Base-by-base conservation (phyloP, 2,797 vertebrate genomes). In the Sebastes glaucus region DNA sequence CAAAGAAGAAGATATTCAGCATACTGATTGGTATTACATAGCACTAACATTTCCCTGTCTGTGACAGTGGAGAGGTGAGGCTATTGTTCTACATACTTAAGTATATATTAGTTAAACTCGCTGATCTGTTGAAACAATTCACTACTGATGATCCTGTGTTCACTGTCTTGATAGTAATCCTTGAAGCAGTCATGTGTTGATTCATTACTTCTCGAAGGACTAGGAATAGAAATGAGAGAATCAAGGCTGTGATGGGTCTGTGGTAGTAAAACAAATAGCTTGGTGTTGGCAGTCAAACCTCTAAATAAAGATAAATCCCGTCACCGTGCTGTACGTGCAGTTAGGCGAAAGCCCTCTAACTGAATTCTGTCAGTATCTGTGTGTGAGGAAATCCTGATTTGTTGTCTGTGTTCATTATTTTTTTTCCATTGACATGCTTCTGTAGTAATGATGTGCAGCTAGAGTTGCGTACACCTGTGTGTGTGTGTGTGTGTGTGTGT, bases 381-480 rank as follows among this genome's bases (percentile, higher is more conserved):
- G 4, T 61, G 2, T 16, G 25, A 11, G 27, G n/a, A 7, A 76
- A 82, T 55, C 38, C 53, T 25, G 13, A 74, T 79, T 52, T 71
- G 10, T 60, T 55, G 16, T 63, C 9, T 72, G 1, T 32, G 46
- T 77, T 60, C 13, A 1, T 62, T 10, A 6, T 55, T 63, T 72
- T 20, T n/a, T 30, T 38, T 38, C 32, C 30, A n/a, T 8, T 16
- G 3, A 28, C 56, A 53, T 52, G 49, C 30, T 9, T 69, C 22
- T 69, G 38, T 14, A 4, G 5, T 55, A 22, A n/a, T 52, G 61
- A n/a, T 56, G 55, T 69, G 42, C 55, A 53, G 27, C 33, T 27
- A 10, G 60, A 72, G 25, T 59, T 49, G 80, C 22, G 11, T 79
- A 33, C 71, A 86, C 83, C 77, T 88, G 86, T 61, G 62, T 74